Percentiles rank a stretch among this genome's conserved stretches.
Conservation (phyloP, 2,888 invertebrate genomes). For the Pandemis corylana region DNA sequence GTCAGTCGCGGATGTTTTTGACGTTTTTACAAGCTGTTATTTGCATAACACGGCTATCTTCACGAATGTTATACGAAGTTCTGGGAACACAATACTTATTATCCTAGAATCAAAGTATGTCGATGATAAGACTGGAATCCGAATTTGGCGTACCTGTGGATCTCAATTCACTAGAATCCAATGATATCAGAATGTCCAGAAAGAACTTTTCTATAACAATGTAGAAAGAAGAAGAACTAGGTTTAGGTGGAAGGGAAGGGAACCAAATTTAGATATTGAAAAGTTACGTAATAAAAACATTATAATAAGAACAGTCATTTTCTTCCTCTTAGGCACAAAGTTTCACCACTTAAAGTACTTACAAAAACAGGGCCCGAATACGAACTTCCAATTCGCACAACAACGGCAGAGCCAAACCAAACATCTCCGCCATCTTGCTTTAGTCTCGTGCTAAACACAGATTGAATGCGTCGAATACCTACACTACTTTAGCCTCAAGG, state of each 20-base stretch:
- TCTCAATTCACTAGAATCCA: background rate
- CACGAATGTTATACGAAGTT: background rate
- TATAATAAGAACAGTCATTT: no score
- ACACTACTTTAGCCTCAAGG: conserved; percentile 9
- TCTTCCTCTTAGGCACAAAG: no score
- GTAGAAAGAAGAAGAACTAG: no score
- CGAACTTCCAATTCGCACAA: background rate
- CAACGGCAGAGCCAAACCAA: background rate
- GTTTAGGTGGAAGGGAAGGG: background rate
- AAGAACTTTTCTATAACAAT: background rate
- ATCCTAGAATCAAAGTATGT: background rate
- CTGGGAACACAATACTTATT: conserved; percentile 3
- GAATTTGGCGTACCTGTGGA: background rate
- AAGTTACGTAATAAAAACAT: no score
- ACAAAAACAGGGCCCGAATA: no score
- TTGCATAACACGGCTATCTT: conserved; percentile 2
- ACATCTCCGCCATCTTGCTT: conserved; percentile 13
- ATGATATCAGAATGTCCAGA: background rate
- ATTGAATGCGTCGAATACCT: conserved; percentile 6
- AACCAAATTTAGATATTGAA: no score
- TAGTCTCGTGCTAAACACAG: conserved; percentile 16
- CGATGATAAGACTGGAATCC: background rate
- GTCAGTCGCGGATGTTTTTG: conserved; percentile 35
- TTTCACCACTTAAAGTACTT: no score
- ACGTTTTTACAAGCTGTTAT: conserved; percentile 13